Evolutionary conservation across 2,797 vertebrate genomes (phyloP).

Genomic region (Centroberyx gerrardi): DNA sequence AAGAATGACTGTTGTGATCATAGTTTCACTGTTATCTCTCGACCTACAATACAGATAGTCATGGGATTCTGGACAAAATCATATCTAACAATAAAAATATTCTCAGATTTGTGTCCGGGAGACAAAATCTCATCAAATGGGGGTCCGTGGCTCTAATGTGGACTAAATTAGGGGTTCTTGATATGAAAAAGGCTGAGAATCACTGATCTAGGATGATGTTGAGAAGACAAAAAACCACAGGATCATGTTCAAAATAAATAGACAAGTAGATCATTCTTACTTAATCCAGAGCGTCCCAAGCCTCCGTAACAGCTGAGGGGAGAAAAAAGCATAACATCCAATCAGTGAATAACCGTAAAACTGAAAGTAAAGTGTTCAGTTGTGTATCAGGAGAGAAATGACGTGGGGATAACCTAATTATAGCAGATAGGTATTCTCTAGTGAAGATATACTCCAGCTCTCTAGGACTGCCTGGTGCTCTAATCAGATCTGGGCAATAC

Average conservation of each 20-base stretch:
- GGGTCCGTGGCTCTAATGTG: too few relatives aligned
- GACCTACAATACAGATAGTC: too few relatives aligned
- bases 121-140: too few relatives aligned
- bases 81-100: too few relatives aligned
- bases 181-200: too few relatives aligned
- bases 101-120: too few relatives aligned
- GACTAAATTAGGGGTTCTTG: too few relatives aligned
- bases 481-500: not conserved
- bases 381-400: not conserved
- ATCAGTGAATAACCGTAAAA: not conserved
- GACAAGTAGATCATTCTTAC: constrained; percentile 76
- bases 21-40: too few relatives aligned
- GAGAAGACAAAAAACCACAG: not conserved
- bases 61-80: too few relatives aligned
- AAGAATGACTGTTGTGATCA: too few relatives aligned
- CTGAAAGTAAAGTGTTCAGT: not conserved
- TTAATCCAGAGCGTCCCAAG: constrained; percentile 90
- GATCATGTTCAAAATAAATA: not conserved
- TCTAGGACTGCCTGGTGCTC: too few relatives aligned
- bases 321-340: not conserved
- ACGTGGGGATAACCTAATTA: not conserved
- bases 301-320: constrained; percentile 92
- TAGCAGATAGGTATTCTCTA: not conserved
- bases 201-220: not conserved
- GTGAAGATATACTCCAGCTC: too few relatives aligned